Evolutionary conservation across 2,888 invertebrate species (phyloP), one percentile per base, ranked within the genome.

Genomic region (Drosophila atroscutellata): DNA sequence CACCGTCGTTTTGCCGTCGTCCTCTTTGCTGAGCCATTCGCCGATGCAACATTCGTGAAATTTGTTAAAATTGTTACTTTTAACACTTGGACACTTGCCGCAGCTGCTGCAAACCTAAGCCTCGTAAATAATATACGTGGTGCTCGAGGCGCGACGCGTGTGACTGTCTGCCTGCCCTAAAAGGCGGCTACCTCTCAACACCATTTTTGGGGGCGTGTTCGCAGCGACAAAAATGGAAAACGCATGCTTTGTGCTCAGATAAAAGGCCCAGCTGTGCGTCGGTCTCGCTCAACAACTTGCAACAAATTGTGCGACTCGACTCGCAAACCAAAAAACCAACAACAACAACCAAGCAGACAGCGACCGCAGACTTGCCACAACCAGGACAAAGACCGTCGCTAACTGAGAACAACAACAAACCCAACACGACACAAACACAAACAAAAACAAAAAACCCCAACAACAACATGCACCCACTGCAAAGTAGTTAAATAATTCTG

Each of bases 401-500:
- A 60, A 65, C 67, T 59, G 55, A 64, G 57, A 58, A 64, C 59
- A 58, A 57, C 47, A 71, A 52, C 58, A 79, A 26, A 59, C 77
- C 64, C 50, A 83, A 64, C 54, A 28, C 51, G 45, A 73, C 58
- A 56, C 52, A 37, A 51, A 75, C 42, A 56, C 55, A 52, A 62
- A 54, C 76, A 89, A 75, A 61, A 58, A 62, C 34, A 45, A 51
- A 58, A 18, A 51, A 61, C 13, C 51, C 58, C 20, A 65, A 55
- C 52, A 83, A 74, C 81, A 86, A 81, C 77, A 86, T 86, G 86
- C 86, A 90, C 82, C 87, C 86, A 77, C 74, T 86, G 90, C 89
- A 87, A 80, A 90, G 80, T 85, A 90, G 90, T 86, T 90, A 90
- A 86, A 86, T 86, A 86, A 86, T 89, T 86, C 87, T 90, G 90